Evolutionary conservation across 2,797 vertebrate species (phyloP), one percentile per base, ranked within the genome.

Genomic region (Mus minutoides): DNA sequence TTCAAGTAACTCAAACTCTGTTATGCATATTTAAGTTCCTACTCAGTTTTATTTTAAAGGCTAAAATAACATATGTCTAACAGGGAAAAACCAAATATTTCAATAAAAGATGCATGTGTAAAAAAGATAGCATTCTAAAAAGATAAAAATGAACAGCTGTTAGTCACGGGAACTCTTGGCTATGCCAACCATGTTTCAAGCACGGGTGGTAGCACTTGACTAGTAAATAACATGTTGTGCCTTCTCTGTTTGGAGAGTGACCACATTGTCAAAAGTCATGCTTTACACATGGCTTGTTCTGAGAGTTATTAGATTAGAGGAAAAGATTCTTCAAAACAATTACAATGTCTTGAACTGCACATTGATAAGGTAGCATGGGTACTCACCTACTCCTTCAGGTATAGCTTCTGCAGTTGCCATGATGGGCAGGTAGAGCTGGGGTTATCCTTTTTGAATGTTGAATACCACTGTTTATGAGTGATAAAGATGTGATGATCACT

Each of bases 341-440:
- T 21, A 8, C 11, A 52, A 3, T 19, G 6, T 11, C 12, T 0
- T 0, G 31, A 13, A 24, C 5, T 16, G 0, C 1, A 2, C 16
- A 22, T 6, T 19, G n/a, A 3, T 22, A 19, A 79, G 29, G 8
- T 31, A 60, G 37, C 26, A 29, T 4, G 31, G 6, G 78, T 92
- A 97, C 97, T 98, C 85, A 97, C 97, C 31, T 34, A 26, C 3
- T 60, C 91, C 26, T 40, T 52, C 3, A 1, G 75, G 6, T 2
- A 9, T 9, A 54, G 22, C 21, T 24, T 96, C 78, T 37, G 26
- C 69, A 43, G 52, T 5, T 79, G 62, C 73, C 95, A 97, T 97
- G 67, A n/a, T 16, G n/a, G 43, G 22, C 11, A 52, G 43, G 54
- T 43, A 77, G 3, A 46, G 43, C 54, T 43, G 79, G 2, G 12